Evolutionary conservation across 1,140 invertebrate genomes (phyloP).

Genomic region (Pachypeltis micranthus): DNA sequence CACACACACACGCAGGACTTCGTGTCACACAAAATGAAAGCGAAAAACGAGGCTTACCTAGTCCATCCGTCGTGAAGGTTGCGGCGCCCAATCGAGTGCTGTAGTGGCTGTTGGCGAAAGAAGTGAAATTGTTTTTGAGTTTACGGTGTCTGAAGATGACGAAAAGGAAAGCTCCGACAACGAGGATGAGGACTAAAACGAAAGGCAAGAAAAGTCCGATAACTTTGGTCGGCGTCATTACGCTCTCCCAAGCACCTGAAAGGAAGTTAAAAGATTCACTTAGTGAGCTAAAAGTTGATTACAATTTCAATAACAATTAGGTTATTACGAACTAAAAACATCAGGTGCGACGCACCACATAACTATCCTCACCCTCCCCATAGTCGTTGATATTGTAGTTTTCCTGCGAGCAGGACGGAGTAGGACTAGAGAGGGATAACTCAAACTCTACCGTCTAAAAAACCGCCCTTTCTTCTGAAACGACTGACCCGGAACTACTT

Average conservation of each 20-base stretch:
- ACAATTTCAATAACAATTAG: slow-evolving; percentile 10
- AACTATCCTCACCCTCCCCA: no score
- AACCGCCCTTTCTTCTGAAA: no score
- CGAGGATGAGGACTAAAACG: slow-evolving; percentile 38
- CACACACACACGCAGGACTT: neutral
- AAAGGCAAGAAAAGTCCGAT: slow-evolving; percentile 36
- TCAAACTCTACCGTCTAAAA: no score
- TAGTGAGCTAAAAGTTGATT: neutral
- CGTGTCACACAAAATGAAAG: neutral
- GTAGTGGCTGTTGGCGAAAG: slow-evolving; percentile 77
- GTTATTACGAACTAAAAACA: no score
- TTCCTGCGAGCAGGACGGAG: no score
- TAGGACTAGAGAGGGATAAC: no score
- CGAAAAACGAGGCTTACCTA: slow-evolving; percentile 39
- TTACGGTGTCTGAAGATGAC: slow-evolving; percentile 58
- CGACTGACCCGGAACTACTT: no score
- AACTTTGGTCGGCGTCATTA: slow-evolving; percentile 34
- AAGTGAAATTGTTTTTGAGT: slow-evolving; percentile 61
- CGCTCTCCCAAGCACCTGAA: slow-evolving; percentile 26
- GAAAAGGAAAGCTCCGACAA: slow-evolving; percentile 46
- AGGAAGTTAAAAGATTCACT: no score
- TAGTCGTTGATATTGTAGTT: no score
- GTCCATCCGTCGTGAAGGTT: slow-evolving; percentile 60
- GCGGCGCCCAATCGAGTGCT: slow-evolving; percentile 72
- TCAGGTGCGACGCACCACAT: no score